Conservation (phyloP, 2,888 invertebrate species). For the Meghimatium bilineatum region DNA sequence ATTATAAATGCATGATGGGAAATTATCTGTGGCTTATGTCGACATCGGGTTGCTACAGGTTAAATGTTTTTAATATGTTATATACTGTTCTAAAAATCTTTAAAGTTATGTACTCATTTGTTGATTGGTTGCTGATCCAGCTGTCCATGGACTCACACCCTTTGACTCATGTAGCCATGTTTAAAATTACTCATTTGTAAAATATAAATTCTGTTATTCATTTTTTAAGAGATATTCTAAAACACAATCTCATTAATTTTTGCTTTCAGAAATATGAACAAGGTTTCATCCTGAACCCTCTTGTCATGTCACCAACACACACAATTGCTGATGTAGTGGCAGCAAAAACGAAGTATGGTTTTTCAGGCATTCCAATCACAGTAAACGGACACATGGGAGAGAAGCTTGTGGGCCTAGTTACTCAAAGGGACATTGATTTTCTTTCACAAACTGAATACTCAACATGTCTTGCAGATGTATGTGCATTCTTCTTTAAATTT, state of each 20-base stretch:
- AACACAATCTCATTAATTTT: background rate
- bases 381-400: conserved; percentile 93
- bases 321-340: conserved; percentile 92
- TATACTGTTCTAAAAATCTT: no score
- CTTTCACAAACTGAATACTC: conserved; percentile 80
- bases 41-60: no score
- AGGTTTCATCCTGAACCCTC: conserved; percentile 97
- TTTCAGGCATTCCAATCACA: conserved; percentile 97
- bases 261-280: conserved; percentile 91
- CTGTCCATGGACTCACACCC: no score
- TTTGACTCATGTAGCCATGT: no score
- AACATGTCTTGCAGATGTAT: conserved; percentile 44
- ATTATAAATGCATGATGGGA: no score
- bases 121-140: no score
- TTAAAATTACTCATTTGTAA: no score
- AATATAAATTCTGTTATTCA: no score
- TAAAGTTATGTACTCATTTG: no score
- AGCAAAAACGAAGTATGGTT: conserved; percentile 93
- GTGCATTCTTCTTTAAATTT: background rate
- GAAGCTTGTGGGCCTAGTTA: conserved; percentile 95
- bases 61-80: no score
- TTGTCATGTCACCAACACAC: conserved; percentile 92
- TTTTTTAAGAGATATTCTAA: no score
- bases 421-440: conserved; percentile 97
- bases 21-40: no score